Conservation (phyloP, 2,888 invertebrate genomes). For the Endomychus coccineus region DNA sequence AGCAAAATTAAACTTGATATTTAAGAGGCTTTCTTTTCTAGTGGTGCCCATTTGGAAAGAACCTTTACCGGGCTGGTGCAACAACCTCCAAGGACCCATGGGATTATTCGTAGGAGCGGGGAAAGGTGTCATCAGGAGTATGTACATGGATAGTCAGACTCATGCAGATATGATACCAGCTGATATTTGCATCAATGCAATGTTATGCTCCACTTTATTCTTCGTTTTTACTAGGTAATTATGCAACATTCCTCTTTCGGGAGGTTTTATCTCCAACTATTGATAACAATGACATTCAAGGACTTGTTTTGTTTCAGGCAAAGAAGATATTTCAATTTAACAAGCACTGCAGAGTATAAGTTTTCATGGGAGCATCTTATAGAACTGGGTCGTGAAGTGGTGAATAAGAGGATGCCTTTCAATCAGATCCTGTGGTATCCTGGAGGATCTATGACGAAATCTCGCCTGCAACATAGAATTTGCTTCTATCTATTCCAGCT, state of each 20-base stretch:
- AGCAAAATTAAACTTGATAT: no score
- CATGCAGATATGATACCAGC: conserved; percentile 68
- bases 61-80: conserved; percentile 82
- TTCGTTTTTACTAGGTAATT: no score
- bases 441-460: conserved; percentile 78
- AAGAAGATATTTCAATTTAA: conserved; percentile 59
- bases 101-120: conserved; percentile 74
- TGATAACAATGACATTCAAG: no score
- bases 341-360: conserved; percentile 69
- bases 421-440: conserved; percentile 79
- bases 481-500: conserved; percentile 83
- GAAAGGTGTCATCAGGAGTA: conserved; percentile 76
- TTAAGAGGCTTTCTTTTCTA: conserved; percentile 43
- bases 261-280: no score
- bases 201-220: conserved; percentile 67
- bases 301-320: conserved; percentile 40
- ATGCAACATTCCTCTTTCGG: no score
- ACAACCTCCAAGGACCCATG: conserved; percentile 84
- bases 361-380: conserved; percentile 87
- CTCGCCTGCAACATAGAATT: conserved; percentile 67
- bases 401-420: conserved; percentile 69
- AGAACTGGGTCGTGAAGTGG: conserved; percentile 66
- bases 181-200: conserved; percentile 69
- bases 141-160: conserved; percentile 63
- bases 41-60: conserved; percentile 73